A percentile compares a stretch with the other conserved stretches of the same genome.
phyloP scores from a whole-genome alignment of 1,140 invertebrate species.

The Meteorus sp. region DNA sequence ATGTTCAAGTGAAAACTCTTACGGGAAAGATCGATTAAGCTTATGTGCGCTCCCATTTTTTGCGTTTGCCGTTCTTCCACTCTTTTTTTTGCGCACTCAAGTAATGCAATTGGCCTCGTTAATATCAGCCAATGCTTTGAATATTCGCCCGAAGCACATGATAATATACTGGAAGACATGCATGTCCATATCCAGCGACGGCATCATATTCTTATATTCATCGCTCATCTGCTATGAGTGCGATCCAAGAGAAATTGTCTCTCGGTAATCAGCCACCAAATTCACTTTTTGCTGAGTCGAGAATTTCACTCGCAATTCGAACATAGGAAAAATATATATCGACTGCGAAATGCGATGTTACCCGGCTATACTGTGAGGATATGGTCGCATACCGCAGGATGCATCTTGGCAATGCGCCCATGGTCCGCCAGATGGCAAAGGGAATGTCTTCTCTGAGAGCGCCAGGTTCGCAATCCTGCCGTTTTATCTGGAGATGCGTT shows the following conservation, averaged over 20 bases:
- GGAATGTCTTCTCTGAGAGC: constrained; percentile 38
- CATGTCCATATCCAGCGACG: not conserved
- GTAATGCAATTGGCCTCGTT: not conserved
- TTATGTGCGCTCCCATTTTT: constrained; percentile 1
- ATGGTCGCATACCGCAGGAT: constrained; percentile 39
- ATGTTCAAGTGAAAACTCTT: constrained; percentile 22
- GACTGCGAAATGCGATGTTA: constrained; percentile 45
- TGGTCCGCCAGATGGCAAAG: constrained; percentile 56
- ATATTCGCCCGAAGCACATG: not conserved
- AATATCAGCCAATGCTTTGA: not conserved
- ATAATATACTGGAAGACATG: not conserved
- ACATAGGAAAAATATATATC: constrained; percentile 43
- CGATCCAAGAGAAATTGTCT: constrained; percentile 5
- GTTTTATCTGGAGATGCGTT: constrained; percentile 24
- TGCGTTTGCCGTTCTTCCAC: not conserved
- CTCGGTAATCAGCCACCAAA: constrained; percentile 1
- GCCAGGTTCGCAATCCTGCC: constrained; percentile 17
- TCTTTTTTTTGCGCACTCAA: not conserved
- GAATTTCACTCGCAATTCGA: too few relatives aligned
- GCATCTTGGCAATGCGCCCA: constrained; percentile 39
- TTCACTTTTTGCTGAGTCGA: constrained; percentile 2
- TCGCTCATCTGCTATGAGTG: not conserved
- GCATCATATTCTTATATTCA: not conserved
- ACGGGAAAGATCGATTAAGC: constrained; percentile 23
- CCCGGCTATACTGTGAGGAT: constrained; percentile 38